Evolutionary conservation across 2,797 vertebrate genomes (phyloP).

Genomic region (Pteronotus mesoamericanus): DNA sequence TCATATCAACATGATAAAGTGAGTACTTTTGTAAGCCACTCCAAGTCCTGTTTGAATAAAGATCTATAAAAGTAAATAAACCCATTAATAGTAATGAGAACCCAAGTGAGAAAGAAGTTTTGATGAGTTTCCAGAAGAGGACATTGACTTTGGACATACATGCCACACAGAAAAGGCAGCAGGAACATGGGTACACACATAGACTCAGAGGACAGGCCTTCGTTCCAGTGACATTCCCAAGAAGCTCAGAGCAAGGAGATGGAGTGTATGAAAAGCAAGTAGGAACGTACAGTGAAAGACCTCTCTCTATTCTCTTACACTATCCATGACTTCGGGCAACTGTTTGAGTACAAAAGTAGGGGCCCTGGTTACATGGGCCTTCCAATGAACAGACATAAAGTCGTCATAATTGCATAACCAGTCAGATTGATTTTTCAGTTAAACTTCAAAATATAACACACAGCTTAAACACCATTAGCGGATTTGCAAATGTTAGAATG

Average conservation of each 20-base stretch:
- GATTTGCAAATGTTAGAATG: constrained; percentile 27
- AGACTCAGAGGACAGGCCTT: background rate
- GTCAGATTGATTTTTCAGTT: background rate
- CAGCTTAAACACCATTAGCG: constrained; percentile 37
- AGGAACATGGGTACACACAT: fast-evolving
- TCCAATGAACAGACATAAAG: background rate
- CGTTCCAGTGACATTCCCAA: background rate
- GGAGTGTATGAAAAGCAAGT: background rate
- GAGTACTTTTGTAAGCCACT: background rate
- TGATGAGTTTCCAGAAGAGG: background rate
- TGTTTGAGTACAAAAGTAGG: background rate
- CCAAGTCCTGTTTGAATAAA: background rate
- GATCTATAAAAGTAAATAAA: background rate
- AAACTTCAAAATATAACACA: constrained; percentile 26
- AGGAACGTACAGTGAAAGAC: background rate
- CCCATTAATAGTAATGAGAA: background rate
- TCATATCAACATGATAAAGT: background rate
- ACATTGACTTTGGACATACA: background rate
- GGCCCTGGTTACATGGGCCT: background rate
- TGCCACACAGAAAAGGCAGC: background rate
- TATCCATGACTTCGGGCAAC: background rate
- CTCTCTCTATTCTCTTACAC: background rate
- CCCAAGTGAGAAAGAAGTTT: background rate
- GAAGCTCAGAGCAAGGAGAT: background rate
- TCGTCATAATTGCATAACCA: constrained; percentile 14